Evolutionary conservation across 2,888 invertebrate species (phyloP).

Genomic region (Pseudanteris insignis): DNA sequence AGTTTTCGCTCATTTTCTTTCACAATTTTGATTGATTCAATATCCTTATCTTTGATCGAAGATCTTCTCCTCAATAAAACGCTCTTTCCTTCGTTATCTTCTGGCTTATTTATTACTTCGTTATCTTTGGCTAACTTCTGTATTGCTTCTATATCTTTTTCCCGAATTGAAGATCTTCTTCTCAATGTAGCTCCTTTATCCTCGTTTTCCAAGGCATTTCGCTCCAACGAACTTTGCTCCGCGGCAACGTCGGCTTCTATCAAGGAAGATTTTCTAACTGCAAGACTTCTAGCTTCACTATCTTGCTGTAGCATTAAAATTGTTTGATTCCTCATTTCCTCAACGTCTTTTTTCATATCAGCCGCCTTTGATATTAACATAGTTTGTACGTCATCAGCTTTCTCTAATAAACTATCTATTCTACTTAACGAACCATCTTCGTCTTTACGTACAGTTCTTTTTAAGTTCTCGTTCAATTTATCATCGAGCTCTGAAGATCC

Average conservation of each 20-base stretch:
- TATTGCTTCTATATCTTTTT: conserved; percentile 20
- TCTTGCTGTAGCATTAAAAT: conserved; percentile 27
- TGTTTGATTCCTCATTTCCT: conserved; percentile 53
- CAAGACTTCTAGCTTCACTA: conserved; percentile 48
- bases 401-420: conserved; percentile 54
- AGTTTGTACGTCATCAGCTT: conserved; percentile 52
- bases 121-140: conserved; percentile 52
- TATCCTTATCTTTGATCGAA: conserved; percentile 26
- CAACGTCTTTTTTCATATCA: conserved; percentile 56
- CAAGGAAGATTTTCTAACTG: conserved; percentile 46
- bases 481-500: conserved; percentile 53
- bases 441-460: too few relatives aligned
- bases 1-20: conserved; percentile 9
- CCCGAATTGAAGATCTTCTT: conserved; percentile 16
- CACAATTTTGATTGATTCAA: conserved; percentile 45
- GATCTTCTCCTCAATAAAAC: conserved; percentile 29
- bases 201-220: conserved; percentile 47
- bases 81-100: conserved; percentile 49
- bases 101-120: conserved; percentile 48
- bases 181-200: conserved; percentile 48
- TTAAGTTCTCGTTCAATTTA: too few relatives aligned
- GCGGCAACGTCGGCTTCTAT: conserved; percentile 51
- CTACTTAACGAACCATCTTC: too few relatives aligned
- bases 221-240: conserved; percentile 44
- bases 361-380: conserved; percentile 53